These are phyloP conservation scores for Melanaphis sacchari DNA, from an alignment of 1,140 invertebrate species.

Conservation along the genomic window DNA sequence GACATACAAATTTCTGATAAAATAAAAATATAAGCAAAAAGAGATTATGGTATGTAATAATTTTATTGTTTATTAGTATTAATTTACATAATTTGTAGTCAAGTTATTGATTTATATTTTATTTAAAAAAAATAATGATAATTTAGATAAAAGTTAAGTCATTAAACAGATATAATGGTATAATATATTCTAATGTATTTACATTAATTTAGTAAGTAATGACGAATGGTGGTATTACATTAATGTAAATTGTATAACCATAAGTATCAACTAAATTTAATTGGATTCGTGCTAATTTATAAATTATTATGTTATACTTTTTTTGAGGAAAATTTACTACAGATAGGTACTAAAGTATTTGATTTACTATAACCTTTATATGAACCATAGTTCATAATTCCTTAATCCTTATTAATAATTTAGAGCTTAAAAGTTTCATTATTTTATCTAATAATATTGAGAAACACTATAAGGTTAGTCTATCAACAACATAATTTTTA, in stretches of 20 bases:
- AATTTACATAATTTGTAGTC: not conserved
- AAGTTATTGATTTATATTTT: not conserved
- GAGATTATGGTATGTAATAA: not conserved
- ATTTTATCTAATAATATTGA: not conserved
- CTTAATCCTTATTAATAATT: not conserved
- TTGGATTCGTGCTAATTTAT: not conserved
- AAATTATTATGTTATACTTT: not conserved
- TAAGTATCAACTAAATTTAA: not conserved
- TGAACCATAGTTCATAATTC: not conserved
- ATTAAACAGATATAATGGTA: not conserved
- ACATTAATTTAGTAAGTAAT: slow-evolving; percentile 2
- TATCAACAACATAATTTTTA: not conserved
- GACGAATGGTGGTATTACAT: not conserved
- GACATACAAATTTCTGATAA: not conserved
- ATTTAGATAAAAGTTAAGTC: not conserved
- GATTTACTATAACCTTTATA: not conserved
- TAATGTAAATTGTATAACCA: not conserved
- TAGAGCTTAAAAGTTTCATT: not conserved
- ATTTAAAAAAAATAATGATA: not conserved
- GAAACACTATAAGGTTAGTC: not conserved
- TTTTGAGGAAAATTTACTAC: not conserved
- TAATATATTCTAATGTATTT: not conserved
- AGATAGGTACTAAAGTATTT: not conserved
- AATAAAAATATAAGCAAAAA: not conserved
- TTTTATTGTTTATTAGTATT: not conserved